phyloP scores from a whole-genome alignment of 2,888 invertebrate species.

The Zygogramma bicolorata region DNA sequence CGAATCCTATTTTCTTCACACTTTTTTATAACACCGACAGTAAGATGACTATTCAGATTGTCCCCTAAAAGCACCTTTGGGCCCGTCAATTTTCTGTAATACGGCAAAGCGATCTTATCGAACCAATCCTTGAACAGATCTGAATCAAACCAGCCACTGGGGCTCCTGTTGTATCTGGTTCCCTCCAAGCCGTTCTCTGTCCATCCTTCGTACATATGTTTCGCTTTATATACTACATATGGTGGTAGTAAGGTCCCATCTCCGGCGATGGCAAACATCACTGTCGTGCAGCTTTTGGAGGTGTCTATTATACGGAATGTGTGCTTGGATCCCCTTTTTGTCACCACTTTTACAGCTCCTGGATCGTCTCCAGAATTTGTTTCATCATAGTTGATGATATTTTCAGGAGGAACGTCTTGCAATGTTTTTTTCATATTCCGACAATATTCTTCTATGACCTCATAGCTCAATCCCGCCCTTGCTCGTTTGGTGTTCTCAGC shows the following conservation, averaged over 20 bases:
- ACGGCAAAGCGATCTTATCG: slow-evolving; percentile 48
- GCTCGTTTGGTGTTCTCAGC: slow-evolving; percentile 20
- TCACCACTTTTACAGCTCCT: slow-evolving; percentile 50
- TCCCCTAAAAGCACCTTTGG: slow-evolving; percentile 57
- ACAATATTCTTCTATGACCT: slow-evolving; percentile 36
- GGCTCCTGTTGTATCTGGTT: neutral
- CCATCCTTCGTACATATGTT: slow-evolving; percentile 15
- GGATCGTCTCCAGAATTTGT: slow-evolving; percentile 60
- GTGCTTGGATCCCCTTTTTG: slow-evolving; percentile 37
- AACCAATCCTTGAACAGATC: slow-evolving; percentile 49
- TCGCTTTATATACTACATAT: slow-evolving; percentile 15
- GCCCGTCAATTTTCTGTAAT: slow-evolving; percentile 48
- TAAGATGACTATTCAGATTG: slow-evolving; percentile 54
- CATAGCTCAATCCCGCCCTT: slow-evolving; percentile 28
- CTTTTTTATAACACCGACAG: slow-evolving; percentile 45
- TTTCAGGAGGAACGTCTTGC: slow-evolving; percentile 19
- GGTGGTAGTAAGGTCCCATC: slow-evolving; percentile 16
- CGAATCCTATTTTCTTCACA: slow-evolving; percentile 55
- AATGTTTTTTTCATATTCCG: slow-evolving; percentile 12
- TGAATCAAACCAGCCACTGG: slow-evolving; percentile 42
- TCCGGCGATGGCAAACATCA: slow-evolving; percentile 36
- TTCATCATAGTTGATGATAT: slow-evolving; percentile 61
- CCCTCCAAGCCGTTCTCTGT: neutral
- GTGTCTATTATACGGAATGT: neutral
- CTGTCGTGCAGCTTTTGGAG: neutral